A percentile compares a stretch with the other conserved stretches of the same genome.
Conservation (phyloP, 2,888 invertebrate genomes). For the Heliconius aoede region DNA sequence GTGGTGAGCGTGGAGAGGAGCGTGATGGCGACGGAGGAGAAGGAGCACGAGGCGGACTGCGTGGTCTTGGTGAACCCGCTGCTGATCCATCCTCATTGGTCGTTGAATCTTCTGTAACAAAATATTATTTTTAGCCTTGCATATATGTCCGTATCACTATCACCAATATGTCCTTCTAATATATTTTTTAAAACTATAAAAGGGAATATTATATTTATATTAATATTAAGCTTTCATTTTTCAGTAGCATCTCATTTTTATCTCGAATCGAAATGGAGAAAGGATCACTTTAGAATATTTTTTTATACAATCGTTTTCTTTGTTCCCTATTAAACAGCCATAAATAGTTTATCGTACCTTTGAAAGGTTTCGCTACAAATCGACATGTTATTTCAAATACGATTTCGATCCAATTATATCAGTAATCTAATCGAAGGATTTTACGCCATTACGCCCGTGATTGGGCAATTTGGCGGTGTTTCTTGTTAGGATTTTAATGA, state of each 20-base stretch:
- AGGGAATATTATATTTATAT: too few species aligned
- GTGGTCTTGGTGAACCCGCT: conserved; percentile 83
- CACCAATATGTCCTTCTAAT: too few species aligned
- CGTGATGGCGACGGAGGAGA: conserved; percentile 79
- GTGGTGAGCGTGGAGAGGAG: conserved; percentile 73
- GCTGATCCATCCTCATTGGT: conserved; percentile 86
- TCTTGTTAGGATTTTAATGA: conserved; percentile 47
- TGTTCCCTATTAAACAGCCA: conserved; percentile 15
- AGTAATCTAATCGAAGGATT: conserved; percentile 50
- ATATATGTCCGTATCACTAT: too few species aligned
- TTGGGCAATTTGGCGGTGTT: conserved; percentile 54
- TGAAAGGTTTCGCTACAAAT: conserved; percentile 52
- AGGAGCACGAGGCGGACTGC: conserved; percentile 84
- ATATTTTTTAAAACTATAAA: too few species aligned
- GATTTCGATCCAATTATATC: conserved; percentile 52
- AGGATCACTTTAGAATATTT: not conserved
- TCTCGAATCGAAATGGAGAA: not conserved
- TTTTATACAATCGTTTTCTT: conserved; percentile 11
- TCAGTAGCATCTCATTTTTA: not conserved
- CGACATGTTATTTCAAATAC: conserved; percentile 49
- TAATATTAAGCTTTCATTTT: not conserved
- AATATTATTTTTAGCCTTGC: not conserved
- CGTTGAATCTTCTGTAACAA: conserved; percentile 88
- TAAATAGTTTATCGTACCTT: conserved; percentile 41
- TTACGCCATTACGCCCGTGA: conserved; percentile 53